Evolutionary conservation across 2,113 vertebrate species (phyloP).

Genomic region (Mohoua ochrocephala): DNA sequence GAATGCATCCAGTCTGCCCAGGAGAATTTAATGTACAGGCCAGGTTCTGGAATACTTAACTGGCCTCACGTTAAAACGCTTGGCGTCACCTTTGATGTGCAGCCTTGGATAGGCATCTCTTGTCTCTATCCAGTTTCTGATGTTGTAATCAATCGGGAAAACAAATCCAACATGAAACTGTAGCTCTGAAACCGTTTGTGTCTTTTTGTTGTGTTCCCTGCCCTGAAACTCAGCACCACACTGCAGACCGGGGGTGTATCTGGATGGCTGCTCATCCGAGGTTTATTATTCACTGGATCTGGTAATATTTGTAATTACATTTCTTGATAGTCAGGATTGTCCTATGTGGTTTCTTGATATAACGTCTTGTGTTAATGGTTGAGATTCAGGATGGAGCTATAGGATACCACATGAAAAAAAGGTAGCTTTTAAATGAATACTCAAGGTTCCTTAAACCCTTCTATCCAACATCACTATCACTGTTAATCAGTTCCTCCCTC

Average conservation of each 20-base stretch:
- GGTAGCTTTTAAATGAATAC: background rate
- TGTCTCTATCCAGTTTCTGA: background rate
- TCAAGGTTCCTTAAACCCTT: background rate
- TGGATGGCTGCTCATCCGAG: background rate
- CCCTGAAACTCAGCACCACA: background rate
- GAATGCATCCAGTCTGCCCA: background rate
- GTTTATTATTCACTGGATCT: background rate
- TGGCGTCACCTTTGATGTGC: background rate
- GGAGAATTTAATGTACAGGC: background rate
- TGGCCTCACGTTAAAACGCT: background rate
- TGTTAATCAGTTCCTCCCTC: constrained; percentile 6
- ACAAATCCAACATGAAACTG: background rate
- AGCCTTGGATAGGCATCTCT: background rate
- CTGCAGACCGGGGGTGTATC: background rate
- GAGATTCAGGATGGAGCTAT: background rate
- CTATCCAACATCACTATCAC: background rate
- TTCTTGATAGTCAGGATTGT: constrained; percentile 28
- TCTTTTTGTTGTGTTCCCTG: background rate
- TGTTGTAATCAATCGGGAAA: background rate
- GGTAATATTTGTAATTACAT: background rate
- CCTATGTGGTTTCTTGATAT: constrained; percentile 5
- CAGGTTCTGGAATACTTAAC: background rate
- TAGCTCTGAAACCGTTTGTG: background rate
- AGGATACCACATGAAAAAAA: constrained; percentile 26
- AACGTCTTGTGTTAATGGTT: background rate